These are phyloP conservation scores for Fragum fragum DNA, from an alignment of 2,888 invertebrate genomes.

Conservation along the genomic window DNA sequence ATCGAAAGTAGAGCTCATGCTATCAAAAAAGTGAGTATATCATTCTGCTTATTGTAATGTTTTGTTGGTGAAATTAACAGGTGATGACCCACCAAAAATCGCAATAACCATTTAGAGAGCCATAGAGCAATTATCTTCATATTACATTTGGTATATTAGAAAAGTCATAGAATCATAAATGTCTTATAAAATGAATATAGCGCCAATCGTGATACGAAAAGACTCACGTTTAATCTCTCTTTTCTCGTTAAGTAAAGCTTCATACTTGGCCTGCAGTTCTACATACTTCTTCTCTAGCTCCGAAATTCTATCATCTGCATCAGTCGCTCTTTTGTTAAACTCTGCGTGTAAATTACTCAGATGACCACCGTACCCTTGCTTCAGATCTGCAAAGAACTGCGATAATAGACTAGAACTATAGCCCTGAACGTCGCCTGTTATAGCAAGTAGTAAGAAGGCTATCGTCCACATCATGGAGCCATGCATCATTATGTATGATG, in stretches of 20 bases:
- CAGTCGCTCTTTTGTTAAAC: conserved; percentile 19
- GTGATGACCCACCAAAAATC: no score
- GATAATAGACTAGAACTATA: conserved; percentile 1
- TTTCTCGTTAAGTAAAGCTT: neutral
- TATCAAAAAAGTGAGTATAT: no score
- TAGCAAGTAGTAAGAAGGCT: neutral
- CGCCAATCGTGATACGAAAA: no score
- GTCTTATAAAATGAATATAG: no score
- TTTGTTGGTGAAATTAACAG: no score
- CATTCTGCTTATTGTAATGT: no score
- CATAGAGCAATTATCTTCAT: no score
- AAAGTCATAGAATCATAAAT: no score
- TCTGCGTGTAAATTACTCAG: conserved; percentile 21
- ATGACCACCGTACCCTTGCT: conserved; percentile 7
- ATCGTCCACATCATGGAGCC: neutral
- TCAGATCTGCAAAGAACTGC: conserved; percentile 28
- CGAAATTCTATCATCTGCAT: neutral
- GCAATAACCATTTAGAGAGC: no score
- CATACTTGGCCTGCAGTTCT: conserved; percentile 17
- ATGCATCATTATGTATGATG: conserved; percentile 4
- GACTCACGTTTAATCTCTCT: no score
- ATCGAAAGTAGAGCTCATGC: no score
- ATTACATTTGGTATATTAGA: no score
- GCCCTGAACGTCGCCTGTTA: neutral
- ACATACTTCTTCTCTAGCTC: conserved; percentile 27